These are phyloP conservation scores for Drosophila ercepeae DNA, from an alignment of 1,140 invertebrate genomes.

Conservation along the genomic window DNA sequence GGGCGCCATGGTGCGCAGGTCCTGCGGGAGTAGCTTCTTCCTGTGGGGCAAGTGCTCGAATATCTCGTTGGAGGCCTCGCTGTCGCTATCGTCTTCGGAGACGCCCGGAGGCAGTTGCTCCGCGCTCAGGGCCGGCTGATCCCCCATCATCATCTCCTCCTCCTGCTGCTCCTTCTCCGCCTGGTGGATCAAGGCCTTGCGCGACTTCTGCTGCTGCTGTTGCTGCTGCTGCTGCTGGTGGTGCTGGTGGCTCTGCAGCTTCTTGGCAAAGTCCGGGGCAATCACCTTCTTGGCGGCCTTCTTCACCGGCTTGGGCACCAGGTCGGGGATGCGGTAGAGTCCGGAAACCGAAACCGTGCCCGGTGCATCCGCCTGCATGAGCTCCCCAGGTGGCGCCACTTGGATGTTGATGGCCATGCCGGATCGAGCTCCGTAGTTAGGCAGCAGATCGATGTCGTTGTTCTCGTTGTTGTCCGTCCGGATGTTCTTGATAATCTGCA, in stretches of 20 bases:
- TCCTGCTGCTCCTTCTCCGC: constrained; percentile 20
- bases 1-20: constrained; percentile 62
- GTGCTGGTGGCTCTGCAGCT: constrained; percentile 31
- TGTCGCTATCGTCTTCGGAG: constrained; percentile 47
- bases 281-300: constrained; percentile 73
- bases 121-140: constrained; percentile 68
- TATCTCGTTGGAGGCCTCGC: constrained; percentile 74
- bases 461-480: constrained; percentile 82
- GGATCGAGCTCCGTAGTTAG: constrained; percentile 39
- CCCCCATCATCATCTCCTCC: constrained; percentile 81
- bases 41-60: constrained; percentile 73
- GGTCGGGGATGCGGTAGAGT: constrained; percentile 56
- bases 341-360: constrained; percentile 20
- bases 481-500: constrained; percentile 81
- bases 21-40: constrained; percentile 73
- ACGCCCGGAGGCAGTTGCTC: constrained; percentile 41
- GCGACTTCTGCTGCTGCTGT: constrained; percentile 20
- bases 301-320: constrained; percentile 77
- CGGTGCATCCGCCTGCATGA: constrained; percentile 71
- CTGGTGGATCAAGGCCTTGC: constrained; percentile 11
- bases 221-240: constrained; percentile 39
- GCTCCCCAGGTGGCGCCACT: constrained; percentile 46
- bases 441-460: constrained; percentile 77
- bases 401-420: constrained; percentile 43
- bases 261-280: constrained; percentile 45